phyloP scores from a whole-genome alignment of 2,797 vertebrate genomes.

The Thamnophis elegans region DNA sequence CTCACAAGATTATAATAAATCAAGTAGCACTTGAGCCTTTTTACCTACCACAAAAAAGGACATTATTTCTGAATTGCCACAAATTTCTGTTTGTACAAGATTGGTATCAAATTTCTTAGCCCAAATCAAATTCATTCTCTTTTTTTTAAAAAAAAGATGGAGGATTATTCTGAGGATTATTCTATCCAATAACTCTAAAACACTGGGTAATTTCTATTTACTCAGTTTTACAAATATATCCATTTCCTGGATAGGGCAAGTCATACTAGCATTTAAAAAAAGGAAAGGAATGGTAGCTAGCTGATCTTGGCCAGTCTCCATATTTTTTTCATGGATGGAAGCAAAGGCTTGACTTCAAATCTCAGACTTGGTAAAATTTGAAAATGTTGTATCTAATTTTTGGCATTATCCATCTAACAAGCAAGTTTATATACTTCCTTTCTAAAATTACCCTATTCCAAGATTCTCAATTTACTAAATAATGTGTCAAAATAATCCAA shows the following conservation, averaged over 20 bases:
- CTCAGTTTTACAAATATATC: not conserved
- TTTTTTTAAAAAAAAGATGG: not conserved
- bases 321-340: not conserved
- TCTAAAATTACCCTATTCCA: not conserved
- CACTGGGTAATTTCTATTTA: not conserved
- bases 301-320: not conserved
- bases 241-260: not conserved
- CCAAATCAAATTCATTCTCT: not conserved
- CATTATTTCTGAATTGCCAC: not conserved
- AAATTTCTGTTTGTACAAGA: not conserved
- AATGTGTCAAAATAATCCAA: not conserved
- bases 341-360: not conserved
- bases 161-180: not conserved
- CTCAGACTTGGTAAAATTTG: not conserved
- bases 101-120: not conserved
- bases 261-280: not conserved
- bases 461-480: not conserved
- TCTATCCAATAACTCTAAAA: not conserved
- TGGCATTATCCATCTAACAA: not conserved
- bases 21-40: not conserved
- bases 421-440: not conserved
- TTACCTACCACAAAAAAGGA: not conserved
- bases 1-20: not conserved
- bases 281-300: not conserved
- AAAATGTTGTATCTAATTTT: not conserved